Base-by-base conservation (phyloP, 2,113 vertebrate genomes). In the Anser brachyrhynchus region DNA sequence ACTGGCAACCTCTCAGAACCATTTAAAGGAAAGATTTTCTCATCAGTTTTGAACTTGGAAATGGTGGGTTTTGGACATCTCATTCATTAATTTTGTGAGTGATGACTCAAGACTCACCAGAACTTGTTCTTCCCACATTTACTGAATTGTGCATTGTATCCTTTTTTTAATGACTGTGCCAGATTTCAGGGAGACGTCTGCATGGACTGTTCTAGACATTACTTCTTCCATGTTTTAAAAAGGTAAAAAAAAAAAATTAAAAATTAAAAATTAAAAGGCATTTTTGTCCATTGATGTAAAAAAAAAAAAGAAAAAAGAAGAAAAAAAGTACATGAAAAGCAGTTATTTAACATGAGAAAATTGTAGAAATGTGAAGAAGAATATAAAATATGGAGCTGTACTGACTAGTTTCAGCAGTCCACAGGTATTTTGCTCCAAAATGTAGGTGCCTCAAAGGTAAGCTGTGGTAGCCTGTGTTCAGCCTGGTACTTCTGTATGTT, bases 71-170 rank as follows among this genome's bases (percentile, higher is more conserved):
- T 87, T 87, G 75, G 89, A 95, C 37, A 66, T 90, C 70, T 89
- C 80, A 78, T 93, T 94, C 86, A 89, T 92, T 90, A 92, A 95
- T 83, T 87, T 82, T 74, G 11, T 52, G 72, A 87, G 35, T 88
- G 82, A 94, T 97, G 93, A 97, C 92, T 97, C 93, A 97, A 96
- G 87, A 90, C 46, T 95, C 93, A 96, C 59, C 65, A 89, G 93
- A 94, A 92, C 11, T 78, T 93, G 96, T 97, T 93, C 74, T 95
- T 86, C 65, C 75, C 72, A 61, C 65, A 89, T 72, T 89, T 84
- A 81, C 70, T 96, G 65, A 84, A 86, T 67, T 72, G 61, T 86
- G 35, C 69, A 92, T 89, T 95, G 93, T 88, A 52, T 52, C 7
- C 7, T 15, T 76, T 64, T 77, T 74, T 33, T 55, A 97, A 87